Base-by-base conservation (phyloP, 2,797 vertebrate genomes). In the Ceryle rudis region DNA sequence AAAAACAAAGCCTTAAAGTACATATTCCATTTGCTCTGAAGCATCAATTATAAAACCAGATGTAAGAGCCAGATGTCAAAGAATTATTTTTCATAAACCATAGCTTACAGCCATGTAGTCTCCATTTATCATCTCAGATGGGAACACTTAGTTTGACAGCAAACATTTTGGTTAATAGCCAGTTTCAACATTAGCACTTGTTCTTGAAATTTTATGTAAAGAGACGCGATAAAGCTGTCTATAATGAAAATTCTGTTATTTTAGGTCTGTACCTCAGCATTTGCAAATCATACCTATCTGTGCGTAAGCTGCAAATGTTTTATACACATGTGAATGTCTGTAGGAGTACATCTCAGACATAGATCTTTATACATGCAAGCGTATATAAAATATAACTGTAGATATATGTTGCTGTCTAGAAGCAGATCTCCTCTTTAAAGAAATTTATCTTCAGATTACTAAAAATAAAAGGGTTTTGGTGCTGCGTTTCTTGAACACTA, bases 101-200 rank as follows among this genome's bases (percentile, higher is more conserved):
- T 73, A 89, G 87, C 93, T 97, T 93, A 90, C 39, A 96, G 95
- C 91, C 90, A 86, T 95, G 91, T 90, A 96, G 96, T 58, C 77
- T 74, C 92, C 93, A 97, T 98, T 98, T 96, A 97, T 98, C 97
- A 98, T 96, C 86, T 97, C 96, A 96, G 95, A 98, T 96, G 97
- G 97, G 95, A 98, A 94, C 91, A 95, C 90, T 98, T 98, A 97
- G 98, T 98, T 98, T 97, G 97, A 97, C 96, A 96, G 95, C 77
- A 91, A 96, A 90, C 89, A 65, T 94, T 98, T 97, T 98, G 97
- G 97, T 97, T 97, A 97, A 97, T 96, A 96, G 97, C 97, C 98
- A 98, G 79, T 95, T 97, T 97, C 96, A 97, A 95, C 96, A 98
- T 97, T 94, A 97, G 92, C 82, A 95, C 86, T 97, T 95, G 86